Evolutionary conservation across 2,113 vertebrate species (phyloP), one percentile per base, ranked within the genome.

Genomic region (Pachyramphus minor): DNA sequence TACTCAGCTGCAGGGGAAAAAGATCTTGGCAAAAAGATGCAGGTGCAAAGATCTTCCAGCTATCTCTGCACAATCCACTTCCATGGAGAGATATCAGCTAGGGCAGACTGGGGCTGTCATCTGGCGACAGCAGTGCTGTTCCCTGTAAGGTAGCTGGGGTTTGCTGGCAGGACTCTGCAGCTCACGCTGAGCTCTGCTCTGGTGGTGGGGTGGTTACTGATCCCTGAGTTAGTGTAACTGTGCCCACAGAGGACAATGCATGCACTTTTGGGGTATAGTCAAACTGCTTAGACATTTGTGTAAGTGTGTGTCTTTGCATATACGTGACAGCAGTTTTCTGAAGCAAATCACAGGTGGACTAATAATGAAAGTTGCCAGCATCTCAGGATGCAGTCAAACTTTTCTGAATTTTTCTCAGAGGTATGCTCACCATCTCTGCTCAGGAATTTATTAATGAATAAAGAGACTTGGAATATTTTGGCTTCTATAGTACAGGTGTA

Each of bases 231-330:
- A 55, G 39, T 1, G 0, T 9, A 39, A 41, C 5, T 33, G 10
- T 71, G 45, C 35, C 30, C n/a, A 8, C 20, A 50, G 47, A 33
- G 17, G 5, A 23, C 13, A 49, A 64, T 62, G n/a, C 25, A 45
- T 53, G 25, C 3, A 1, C 14, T 92, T 87, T 60, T 55, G 45
- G 37, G 12, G 12, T 47, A 17, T 2, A 25, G 24, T 24, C 8
- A 69, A 52, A 39, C 33, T 1, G 2, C 18, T 28, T 17, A 35
- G 0, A 28, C 0, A 0, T 53, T 45, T 90, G 9, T 72, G 56
- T 39, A 49, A 21, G n/a, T n/a, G 17, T 44, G 11, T 14, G 4
- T 47, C 14, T 44, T 59, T 72, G 12, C 0, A 0, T 20, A 1
- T 2, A 2, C 8, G 10, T 21, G 21, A 6, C 3, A 64, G 35